Base-by-base conservation (phyloP, 2,113 vertebrate genomes). In the Heterochromis multidens region DNA sequence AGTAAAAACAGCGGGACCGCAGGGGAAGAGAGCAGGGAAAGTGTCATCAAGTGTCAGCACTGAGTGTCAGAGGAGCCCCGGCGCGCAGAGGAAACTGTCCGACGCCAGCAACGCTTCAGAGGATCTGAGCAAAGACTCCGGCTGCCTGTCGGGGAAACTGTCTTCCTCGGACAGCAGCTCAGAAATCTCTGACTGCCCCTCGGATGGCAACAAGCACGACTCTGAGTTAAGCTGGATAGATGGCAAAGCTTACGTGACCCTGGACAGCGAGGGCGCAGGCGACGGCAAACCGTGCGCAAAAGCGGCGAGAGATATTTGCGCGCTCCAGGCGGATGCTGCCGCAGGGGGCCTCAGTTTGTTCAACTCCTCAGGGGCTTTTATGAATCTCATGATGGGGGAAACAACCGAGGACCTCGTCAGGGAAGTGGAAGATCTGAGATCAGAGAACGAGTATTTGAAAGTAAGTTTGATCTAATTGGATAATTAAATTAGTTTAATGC, bases 391-490 rank as follows among this genome's bases (percentile, higher is more conserved):
- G 96, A 98, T 94, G 96, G 95, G 86, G 27, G 92, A 94, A 14
- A 95, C 96, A 52, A 96, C 95, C 1, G 97, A 98, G 10, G 96
- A 98, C 58, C 95, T 99, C 10, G 80, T 96, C 81, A 95, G 97
- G 4, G 99, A 99, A 88, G 95, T 99, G 90, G 98, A 99, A n/a
- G 99, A 99, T 76, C 84, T 99, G 89, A 96, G 98, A 91, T 98
- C 99, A 2, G 99, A 99, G 95, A 99, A 99, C 93, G 98, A 99
- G 94, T 99, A 99, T 95, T 96, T 99, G 84, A 99, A 98, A 97
- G 99, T 99, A 95, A 93, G 96, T 88, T 60, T 43, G 23, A 67
- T 85, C 72, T 11, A 16, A 5, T 49, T 74, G 5, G 12, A 1
- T 54, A 19, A 59, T 77, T 59, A 1, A 12, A 23, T 35, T 23